Base-by-base conservation (phyloP, 2,797 vertebrate genomes). In the Naso thynnoides region DNA sequence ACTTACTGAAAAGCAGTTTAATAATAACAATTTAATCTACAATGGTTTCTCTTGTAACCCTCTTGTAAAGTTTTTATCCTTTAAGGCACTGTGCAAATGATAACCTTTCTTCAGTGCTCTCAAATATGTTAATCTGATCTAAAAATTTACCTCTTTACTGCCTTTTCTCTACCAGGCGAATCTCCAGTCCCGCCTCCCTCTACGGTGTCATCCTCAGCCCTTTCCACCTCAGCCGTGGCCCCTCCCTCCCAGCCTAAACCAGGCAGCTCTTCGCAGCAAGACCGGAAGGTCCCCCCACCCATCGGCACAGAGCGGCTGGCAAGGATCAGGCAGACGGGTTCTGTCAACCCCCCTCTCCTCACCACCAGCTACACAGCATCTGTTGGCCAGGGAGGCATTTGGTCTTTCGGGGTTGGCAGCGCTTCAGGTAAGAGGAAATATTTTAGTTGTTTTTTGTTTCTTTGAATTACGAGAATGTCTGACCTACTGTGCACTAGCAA, bases 391-490 rank as follows among this genome's bases (percentile, higher is more conserved):
- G 97, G 97, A 54, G 98, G 98, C 82, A 99, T 99, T 84, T 99
- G 98, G 98, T 99, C 98, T 29, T 99, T 99, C 26, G 98, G 98
- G 5, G 97, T 99, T 8, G 98, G 98, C 79, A 98, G 95, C 53
- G 95, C 95, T 64, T 97, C 98, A 31, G 98, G 98, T 99, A 78
- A 86, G 92, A 78, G 38, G 8, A 54, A 15, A 33, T 23, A 19
- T 14, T 8, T 21, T 49, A 2, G 0, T 23, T 49, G 58, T 57
- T 9, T 8, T 53, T 9, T 8, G 0, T 60, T 67, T 54, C 10
- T 18, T 47, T 15, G 5, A 53, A 44, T 31, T 5, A 39, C n/a
- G n/a, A 2, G 31, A 8, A 19, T 21, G 2, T 49, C 9, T 50
- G 5, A 19, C 2, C 53, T 13, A 18, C 9, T 27, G 21, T 21